Conservation (phyloP, 2,113 vertebrate species). For the Alectura lathami region DNA sequence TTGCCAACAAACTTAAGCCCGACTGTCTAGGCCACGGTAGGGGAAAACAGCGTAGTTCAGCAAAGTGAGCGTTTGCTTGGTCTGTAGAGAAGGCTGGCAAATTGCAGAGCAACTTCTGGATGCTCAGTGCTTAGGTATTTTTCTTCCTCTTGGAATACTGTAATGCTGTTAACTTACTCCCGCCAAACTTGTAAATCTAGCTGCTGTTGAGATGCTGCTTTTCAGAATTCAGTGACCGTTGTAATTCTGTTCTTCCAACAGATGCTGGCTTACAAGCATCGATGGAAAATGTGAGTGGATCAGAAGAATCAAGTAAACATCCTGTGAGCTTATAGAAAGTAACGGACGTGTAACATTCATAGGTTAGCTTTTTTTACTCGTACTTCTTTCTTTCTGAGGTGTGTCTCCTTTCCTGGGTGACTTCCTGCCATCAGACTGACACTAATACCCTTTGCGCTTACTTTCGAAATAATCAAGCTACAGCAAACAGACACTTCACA, state of each 20-base stretch:
- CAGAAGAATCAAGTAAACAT: constrained; percentile 1
- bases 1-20: not conserved
- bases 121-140: not conserved
- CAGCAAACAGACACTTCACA: not conserved
- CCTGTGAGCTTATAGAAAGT: not conserved
- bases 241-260: not conserved
- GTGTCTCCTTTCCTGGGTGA: constrained; percentile 42
- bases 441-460: not conserved
- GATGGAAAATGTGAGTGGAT: not conserved
- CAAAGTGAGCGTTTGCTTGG: not conserved
- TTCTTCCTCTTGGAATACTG: not conserved
- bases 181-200: not conserved
- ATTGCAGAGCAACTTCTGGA: not conserved
- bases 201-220: not conserved
- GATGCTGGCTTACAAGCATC: not conserved
- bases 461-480: not conserved
- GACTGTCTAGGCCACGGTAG: not conserved
- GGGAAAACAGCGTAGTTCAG: not conserved
- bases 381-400: constrained; percentile 9
- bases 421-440: constrained; percentile 18
- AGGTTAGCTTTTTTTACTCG: constrained; percentile 11
- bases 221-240: not conserved
- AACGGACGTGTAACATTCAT: not conserved
- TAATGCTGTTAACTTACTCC: not conserved
- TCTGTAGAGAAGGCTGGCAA: not conserved